Percentiles rank a stretch among this genome's conserved stretches.
Evolutionary conservation across 2,888 invertebrate species (phyloP).

Genomic region (Epinotia bilunana): DNA sequence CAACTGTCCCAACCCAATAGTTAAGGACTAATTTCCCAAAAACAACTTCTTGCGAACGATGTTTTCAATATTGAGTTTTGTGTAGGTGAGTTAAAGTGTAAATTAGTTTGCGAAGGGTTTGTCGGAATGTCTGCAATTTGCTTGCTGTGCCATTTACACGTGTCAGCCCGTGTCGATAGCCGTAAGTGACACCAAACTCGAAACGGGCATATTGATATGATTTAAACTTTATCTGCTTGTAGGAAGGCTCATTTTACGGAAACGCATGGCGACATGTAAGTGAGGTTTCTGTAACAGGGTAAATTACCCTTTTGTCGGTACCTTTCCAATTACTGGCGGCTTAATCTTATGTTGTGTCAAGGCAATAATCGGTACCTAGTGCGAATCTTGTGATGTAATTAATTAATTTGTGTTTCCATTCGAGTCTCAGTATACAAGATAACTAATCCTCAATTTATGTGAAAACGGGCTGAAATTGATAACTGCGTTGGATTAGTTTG

Average conservation of each 20-base stretch:
- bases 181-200: background rate
- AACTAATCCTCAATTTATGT: no score
- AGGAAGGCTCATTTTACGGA: background rate
- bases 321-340: background rate
- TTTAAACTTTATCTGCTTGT: background rate
- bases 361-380: background rate
- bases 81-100: background rate
- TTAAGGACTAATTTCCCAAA: background rate
- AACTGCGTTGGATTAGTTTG: no score
- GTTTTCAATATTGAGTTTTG: background rate
- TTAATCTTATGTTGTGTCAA: background rate
- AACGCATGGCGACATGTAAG: background rate
- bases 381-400: background rate
- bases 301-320: conserved; percentile 9
- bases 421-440: no score
- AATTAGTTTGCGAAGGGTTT: background rate
- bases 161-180: conserved; percentile 18
- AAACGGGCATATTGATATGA: background rate
- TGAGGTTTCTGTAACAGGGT: background rate
- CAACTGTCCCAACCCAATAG: background rate
- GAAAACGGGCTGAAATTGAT: no score
- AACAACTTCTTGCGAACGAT: background rate
- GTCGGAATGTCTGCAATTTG: conserved; percentile 18
- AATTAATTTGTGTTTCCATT: no score
- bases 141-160: conserved; percentile 18